Conservation (phyloP, 1,140 invertebrate genomes). For the Lepidurus packardi region DNA sequence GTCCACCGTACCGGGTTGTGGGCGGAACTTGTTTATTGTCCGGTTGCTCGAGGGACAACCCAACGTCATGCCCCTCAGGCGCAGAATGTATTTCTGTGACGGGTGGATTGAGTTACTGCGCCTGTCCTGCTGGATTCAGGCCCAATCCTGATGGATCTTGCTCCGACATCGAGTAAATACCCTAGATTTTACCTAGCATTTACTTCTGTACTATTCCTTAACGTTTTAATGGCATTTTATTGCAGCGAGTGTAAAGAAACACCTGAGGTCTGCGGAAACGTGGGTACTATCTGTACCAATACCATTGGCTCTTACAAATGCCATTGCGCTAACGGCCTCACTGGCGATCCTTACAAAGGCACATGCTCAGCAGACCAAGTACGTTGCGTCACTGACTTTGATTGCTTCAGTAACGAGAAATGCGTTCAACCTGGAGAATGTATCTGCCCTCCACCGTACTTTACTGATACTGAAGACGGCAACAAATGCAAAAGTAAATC, state of each 20-base stretch:
- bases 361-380: constrained; percentile 72
- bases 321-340: constrained; percentile 69
- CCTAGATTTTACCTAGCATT: not conserved
- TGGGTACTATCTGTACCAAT: constrained; percentile 78
- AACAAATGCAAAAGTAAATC: constrained; percentile 69
- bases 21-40: constrained; percentile 71
- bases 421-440: constrained; percentile 85
- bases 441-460: constrained; percentile 80
- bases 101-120: constrained; percentile 82
- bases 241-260: constrained; percentile 66
- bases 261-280: constrained; percentile 67
- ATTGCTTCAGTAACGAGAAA: constrained; percentile 79
- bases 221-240: not conserved
- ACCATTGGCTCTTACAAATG: constrained; percentile 70
- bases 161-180: constrained; percentile 42
- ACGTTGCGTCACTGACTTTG: constrained; percentile 68
- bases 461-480: constrained; percentile 67
- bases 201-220: not conserved
- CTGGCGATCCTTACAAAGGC: constrained; percentile 53
- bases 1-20: constrained; percentile 74
- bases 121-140: constrained; percentile 73
- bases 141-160: constrained; percentile 68
- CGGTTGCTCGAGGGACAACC: constrained; percentile 62
- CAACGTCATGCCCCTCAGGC: constrained; percentile 66
- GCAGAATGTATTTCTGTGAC: constrained; percentile 82